Evolutionary conservation across 2,113 vertebrate species (phyloP), one percentile per base, ranked within the genome.

Genomic region (Pristiophorus japonicus): DNA sequence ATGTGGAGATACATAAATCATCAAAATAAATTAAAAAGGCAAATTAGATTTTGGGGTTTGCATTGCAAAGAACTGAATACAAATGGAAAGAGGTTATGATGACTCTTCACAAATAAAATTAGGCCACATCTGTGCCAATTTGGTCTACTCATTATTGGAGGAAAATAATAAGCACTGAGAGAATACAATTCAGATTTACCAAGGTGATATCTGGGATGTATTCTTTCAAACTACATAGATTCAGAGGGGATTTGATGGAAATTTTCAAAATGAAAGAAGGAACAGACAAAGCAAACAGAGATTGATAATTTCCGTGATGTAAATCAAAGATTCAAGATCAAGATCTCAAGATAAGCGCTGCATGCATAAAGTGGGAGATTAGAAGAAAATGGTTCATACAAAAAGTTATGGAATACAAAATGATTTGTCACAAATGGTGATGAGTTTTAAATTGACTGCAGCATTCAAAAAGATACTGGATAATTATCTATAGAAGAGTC

Each of bases 401-500:
- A 81, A 81, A 59, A 65, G 87, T 59, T n/a, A n/a, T 30, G 47
- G 38, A 34, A 63, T 20, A 63, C 65, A 18, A 34, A 63, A 65
- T 38, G 4, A 7, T 62, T 38, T 92, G 59, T 92, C 59, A 63
- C 16, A 92, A 63, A 63, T 92, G 34, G 20, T 38, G 30, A 59
- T n/a, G n/a, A n/a, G n/a, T n/a, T n/a, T n/a, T 38, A 91, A 91
- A 91, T 91, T 91, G 30, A 63, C 34, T 62, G 34, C 88, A 91
- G 10, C n/a, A 11, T 38, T 14, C 11, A 81, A 42, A 38, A 42
- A 91, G 88, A 22, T 12, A 11, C 0, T 3, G 30, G 59, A 22
- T 63, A 63, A 91, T 91, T 91, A 38, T 63, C 34, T 38, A 2
- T 22, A 20, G 34, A 91, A 62, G 30, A 91, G 34, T 8, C 63